Evolutionary conservation across 37 sponge, comb jelly and placozoan genomes (phyloP), one percentile per base, ranked within the genome.

Genomic region (Tethya wilhelma): DNA sequence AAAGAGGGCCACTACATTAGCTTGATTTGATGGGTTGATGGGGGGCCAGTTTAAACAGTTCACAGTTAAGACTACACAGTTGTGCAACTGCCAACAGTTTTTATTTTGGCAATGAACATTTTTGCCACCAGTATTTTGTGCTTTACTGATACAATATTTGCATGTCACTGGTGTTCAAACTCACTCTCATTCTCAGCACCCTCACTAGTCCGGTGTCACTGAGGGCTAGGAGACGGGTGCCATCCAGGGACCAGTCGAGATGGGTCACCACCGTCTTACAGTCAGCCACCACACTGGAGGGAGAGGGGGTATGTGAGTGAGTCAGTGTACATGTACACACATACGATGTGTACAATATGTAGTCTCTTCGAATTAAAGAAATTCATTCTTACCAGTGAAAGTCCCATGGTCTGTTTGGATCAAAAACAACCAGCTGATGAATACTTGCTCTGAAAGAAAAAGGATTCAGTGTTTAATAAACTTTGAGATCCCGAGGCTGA

Each of bases 361-460:
- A 44, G 9, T 44, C 7, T 44, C 45, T 44, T 25, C 32, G 33
- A 2, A 5, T 29, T 38, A 2, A 46, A 44, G 31, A 5, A 34
- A 12, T 43, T 17, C 2, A 20, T 19, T 36, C 70, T 53, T 56
- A 88, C 88, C 41, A 25, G 56, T 88, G 82, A 55, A 78, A 81
- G 17, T 81, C 82, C 88, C 88, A 88, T 31, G 88, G 88, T 77
- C 88, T 68, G 72, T 88, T 67, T 39, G 83, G 76, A 76, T 88
- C 88, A 75, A 88, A 64, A 1, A 81, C 82, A 34, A 74, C 59
- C 19, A 88, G 46, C 59, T 81, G 82, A 44, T 76, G 75, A 44
- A 39, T 81, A 19, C 6, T 75, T 2, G 68, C 58, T 0, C 88
- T 88, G 73, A 2, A 55, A 19, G 7, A 55, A 67, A 38, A 7